Percentiles rank a stretch among this genome's conserved stretches.
Evolutionary conservation across 2,797 vertebrate species (phyloP).

Genomic region (Lerista edwardsae): DNA sequence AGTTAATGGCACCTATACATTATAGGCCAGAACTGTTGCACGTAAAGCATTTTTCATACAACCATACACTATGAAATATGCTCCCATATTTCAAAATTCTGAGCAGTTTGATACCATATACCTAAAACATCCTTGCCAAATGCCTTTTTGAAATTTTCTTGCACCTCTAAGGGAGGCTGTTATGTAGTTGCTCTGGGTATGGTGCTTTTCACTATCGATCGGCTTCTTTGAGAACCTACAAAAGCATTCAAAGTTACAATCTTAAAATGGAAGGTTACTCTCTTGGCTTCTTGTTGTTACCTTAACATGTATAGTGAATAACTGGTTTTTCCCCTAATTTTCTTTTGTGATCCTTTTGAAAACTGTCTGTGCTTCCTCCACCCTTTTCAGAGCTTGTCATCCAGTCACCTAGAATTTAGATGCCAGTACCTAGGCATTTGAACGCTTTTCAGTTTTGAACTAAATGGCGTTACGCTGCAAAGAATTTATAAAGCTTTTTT

Average conservation of each 20-base stretch:
- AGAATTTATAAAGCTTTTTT: too few species aligned
- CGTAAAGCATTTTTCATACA: too few species aligned
- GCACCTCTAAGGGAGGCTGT: background rate
- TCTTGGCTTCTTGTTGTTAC: background rate
- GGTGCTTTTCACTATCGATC: background rate
- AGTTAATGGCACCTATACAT: background rate
- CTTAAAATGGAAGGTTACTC: background rate
- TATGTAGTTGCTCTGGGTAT: background rate
- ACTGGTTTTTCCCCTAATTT: too few species aligned
- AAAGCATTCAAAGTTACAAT: background rate
- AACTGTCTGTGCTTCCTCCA: too few species aligned
- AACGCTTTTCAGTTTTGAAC: too few species aligned
- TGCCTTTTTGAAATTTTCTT: background rate
- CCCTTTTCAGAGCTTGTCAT: background rate
- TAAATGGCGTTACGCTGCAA: too few species aligned
- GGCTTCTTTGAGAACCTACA: background rate
- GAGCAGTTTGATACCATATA: background rate
- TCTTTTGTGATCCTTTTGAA: too few species aligned
- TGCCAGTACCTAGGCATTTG: too few species aligned
- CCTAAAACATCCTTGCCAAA: background rate
- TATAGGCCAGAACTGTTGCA: background rate
- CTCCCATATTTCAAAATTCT: background rate
- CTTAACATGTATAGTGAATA: too few species aligned
- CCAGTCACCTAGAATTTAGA: background rate
- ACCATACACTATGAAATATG: too few species aligned